Conservation (phyloP, 2,797 vertebrate species). For the Microchirus variegatus region DNA sequence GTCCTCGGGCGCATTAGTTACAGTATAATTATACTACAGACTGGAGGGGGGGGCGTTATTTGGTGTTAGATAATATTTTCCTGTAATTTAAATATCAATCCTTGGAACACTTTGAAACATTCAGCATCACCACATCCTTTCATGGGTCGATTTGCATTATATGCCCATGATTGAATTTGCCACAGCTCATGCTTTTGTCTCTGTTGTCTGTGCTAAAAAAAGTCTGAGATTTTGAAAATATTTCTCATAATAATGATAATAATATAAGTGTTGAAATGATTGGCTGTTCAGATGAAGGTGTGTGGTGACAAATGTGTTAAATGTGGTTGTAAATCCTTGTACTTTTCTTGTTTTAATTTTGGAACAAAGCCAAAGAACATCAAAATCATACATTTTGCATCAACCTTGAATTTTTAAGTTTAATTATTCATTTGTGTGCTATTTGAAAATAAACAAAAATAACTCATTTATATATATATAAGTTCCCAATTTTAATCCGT, state of each 20-base stretch:
- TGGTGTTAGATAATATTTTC: neutral
- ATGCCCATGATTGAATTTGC: neutral
- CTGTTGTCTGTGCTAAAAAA: slow-evolving; percentile 11
- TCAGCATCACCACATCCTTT: slow-evolving; percentile 9
- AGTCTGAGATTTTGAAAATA: neutral
- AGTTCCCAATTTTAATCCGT: neutral
- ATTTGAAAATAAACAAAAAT: no score
- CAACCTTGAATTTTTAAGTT: neutral
- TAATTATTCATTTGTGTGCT: neutral
- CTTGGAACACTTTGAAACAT: slow-evolving; percentile 1
- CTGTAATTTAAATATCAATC: slow-evolving; percentile 1
- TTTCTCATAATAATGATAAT: neutral
- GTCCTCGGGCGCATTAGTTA: slow-evolving; percentile 6
- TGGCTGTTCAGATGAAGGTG: no score
- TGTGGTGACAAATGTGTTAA: neutral
- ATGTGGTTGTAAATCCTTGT: neutral
- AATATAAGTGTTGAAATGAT: no score
- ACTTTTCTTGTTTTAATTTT: neutral
- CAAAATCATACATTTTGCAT: neutral
- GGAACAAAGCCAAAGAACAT: neutral
- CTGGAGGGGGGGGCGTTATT: neutral
- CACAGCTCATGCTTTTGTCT: slow-evolving; percentile 5
- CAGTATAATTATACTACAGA: neutral
- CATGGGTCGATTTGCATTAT: neutral
- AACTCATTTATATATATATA: no score